Base-by-base conservation (phyloP, 2,888 invertebrate genomes). In the Chirona hameri region DNA sequence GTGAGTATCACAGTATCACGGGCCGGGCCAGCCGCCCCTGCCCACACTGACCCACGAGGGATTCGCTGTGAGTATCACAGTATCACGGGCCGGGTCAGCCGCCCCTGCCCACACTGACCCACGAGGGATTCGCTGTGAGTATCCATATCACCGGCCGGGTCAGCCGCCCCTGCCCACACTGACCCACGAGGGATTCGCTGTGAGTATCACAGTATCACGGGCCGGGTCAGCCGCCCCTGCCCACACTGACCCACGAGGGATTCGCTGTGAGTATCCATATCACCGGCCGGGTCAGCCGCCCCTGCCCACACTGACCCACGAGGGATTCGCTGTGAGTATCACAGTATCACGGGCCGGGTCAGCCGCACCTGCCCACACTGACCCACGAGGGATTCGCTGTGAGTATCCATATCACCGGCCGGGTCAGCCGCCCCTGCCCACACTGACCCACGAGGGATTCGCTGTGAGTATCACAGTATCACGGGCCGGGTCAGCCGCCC, bases 11-110 rank as follows among this genome's bases (percentile, higher is more conserved):
- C n/a, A n/a, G n/a, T n/a, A n/a, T n/a, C n/a, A n/a, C n/a, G n/a
- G n/a, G n/a, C n/a, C n/a, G n/a, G n/a, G n/a, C n/a, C 91, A 92
- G 4, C 84, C 85, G 21, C 83, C 82, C 60, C 81, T 82, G 79
- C 69, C 81, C 87, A 89, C n/a, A 87, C 82, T 85, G 83, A 82
- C 86, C 81, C 84, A 79, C 27, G 79, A 81, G n/a, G 84, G 83
- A 4, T 80, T 80, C 80, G 3, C 18, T 48, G 80, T 80, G 27
- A 48, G 80, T 15, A 46, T 39, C n/a, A n/a, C n/a, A n/a, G n/a
- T n/a, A n/a, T n/a, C n/a, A n/a, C n/a, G n/a, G n/a, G n/a, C n/a
- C n/a, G n/a, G n/a, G n/a, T n/a, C 91, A 92, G 4, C 84, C 85
- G 21, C 83, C 82, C 60, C 81, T 82, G 79, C 69, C 81, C 87